phyloP scores from a whole-genome alignment of 2,113 vertebrate genomes.

The Orcinus orca region DNA sequence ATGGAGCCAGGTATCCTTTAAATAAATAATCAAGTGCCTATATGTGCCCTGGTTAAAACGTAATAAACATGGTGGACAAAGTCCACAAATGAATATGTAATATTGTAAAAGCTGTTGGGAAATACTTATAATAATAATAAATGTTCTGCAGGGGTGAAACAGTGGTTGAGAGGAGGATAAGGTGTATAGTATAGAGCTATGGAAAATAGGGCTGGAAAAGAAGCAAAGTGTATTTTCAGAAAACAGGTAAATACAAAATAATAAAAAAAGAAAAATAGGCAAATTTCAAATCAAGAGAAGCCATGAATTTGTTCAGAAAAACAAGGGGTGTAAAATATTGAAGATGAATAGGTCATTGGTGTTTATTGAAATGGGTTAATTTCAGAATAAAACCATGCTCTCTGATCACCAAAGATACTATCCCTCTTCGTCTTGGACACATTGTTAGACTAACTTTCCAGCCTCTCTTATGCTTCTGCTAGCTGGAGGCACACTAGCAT shows the following conservation, averaged over 20 bases:
- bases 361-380: background rate
- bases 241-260: background rate
- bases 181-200: background rate
- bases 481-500: accelerated
- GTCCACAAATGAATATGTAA: background rate
- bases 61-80: background rate
- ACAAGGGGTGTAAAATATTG: background rate
- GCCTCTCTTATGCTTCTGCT: background rate
- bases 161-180: background rate
- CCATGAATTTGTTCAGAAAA: background rate
- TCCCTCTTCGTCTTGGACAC: background rate
- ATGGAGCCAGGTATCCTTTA: background rate
- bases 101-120: background rate
- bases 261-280: background rate
- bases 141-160: background rate
- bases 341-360: background rate
- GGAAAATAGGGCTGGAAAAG: background rate
- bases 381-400: background rate
- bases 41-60: background rate
- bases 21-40: background rate
- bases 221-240: background rate
- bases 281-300: background rate
- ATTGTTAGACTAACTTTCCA: background rate
- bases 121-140: background rate
- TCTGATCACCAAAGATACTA: background rate